phyloP scores from a whole-genome alignment of 1,140 invertebrate genomes.

The Matsumurasca onukii region DNA sequence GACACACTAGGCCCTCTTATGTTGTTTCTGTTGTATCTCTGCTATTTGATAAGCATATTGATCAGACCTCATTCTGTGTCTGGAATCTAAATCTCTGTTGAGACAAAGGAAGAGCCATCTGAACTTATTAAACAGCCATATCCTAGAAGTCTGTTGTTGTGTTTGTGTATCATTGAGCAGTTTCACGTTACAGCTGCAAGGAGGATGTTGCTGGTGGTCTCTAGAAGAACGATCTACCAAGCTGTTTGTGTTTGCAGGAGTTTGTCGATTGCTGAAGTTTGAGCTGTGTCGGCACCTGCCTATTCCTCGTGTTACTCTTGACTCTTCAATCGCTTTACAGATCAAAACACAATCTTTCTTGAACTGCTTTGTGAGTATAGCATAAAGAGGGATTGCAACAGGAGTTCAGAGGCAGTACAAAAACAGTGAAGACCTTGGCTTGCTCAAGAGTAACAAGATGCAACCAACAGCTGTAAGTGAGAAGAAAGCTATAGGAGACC shows the following conservation, averaged over 20 bases:
- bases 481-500: slow-evolving; percentile 97
- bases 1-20: slow-evolving; percentile 78
- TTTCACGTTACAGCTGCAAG: slow-evolving; percentile 71
- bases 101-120: slow-evolving; percentile 49
- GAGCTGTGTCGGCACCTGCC: slow-evolving; percentile 82
- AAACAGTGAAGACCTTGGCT: slow-evolving; percentile 96
- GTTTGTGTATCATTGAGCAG: slow-evolving; percentile 52
- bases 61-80: slow-evolving; percentile 54
- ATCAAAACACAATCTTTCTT: slow-evolving; percentile 97
- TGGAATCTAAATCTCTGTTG: slow-evolving; percentile 43
- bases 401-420: slow-evolving; percentile 91
- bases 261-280: slow-evolving; percentile 87
- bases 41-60: slow-evolving; percentile 80
- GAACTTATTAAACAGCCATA: slow-evolving; percentile 53
- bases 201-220: slow-evolving; percentile 57
- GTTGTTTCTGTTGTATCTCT: slow-evolving; percentile 72
- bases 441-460: slow-evolving; percentile 91
- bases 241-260: slow-evolving; percentile 85
- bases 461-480: slow-evolving; percentile 84
- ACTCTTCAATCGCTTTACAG: slow-evolving; percentile 93
- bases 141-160: slow-evolving; percentile 39
- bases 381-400: slow-evolving; percentile 95
- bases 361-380: slow-evolving; percentile 96
- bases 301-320: slow-evolving; percentile 82
- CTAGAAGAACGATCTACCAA: slow-evolving; percentile 75